phyloP scores from a whole-genome alignment of 1,140 invertebrate genomes.

The Paraescarpia echinospica region DNA sequence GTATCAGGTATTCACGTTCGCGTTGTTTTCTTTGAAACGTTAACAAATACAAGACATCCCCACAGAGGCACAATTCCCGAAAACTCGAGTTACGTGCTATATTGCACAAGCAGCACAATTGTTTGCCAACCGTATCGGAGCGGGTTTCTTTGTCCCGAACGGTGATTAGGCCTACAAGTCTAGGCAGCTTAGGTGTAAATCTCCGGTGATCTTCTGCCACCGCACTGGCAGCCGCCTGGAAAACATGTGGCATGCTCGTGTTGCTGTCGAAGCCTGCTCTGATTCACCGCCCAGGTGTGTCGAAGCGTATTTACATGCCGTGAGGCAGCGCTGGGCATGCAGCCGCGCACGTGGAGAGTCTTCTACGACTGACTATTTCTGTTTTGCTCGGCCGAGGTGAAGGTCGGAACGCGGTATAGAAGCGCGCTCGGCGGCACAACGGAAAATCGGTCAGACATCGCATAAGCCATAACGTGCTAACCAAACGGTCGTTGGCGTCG shows the following conservation, averaged over 20 bases:
- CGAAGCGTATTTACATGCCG: not conserved
- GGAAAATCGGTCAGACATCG: conserved; percentile 3
- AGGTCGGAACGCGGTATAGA: not conserved
- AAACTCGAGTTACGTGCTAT: too few species aligned
- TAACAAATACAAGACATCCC: too few species aligned
- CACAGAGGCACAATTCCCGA: too few species aligned
- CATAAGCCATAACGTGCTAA: not conserved
- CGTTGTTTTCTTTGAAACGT: too few species aligned
- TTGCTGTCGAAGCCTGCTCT: not conserved
- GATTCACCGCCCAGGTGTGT: not conserved
- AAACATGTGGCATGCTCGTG: not conserved
- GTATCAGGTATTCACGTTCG: too few species aligned
- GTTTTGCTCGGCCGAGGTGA: not conserved
- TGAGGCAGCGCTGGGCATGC: not conserved
- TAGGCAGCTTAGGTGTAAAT: not conserved
- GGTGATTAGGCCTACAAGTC: not conserved
- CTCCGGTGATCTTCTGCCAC: not conserved
- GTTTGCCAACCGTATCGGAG: not conserved
- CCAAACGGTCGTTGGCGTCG: not conserved
- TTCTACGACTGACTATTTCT: not conserved
- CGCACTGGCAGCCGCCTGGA: not conserved
- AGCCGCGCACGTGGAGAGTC: not conserved
- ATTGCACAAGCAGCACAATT: too few species aligned
- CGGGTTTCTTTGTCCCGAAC: not conserved
- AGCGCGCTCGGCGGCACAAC: not conserved